Evolutionary conservation across 37 sponge, comb jelly and placozoan species (phyloP).

Genomic region (Spongia lamella): DNA sequence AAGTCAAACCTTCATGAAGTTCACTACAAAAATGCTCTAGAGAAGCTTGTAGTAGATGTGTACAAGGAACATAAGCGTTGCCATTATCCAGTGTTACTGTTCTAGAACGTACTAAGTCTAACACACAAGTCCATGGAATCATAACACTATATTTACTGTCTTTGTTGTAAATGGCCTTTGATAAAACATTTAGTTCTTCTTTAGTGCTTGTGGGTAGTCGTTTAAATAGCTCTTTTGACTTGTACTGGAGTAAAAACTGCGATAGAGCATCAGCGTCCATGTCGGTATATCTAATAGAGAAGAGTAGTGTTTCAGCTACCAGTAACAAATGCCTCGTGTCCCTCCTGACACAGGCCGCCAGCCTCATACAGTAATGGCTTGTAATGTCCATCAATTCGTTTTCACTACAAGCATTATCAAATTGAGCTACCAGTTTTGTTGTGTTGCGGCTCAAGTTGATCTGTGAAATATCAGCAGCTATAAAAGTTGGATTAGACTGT

Average conservation of each 20-base stretch:
- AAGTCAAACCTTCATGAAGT: too few relatives aligned
- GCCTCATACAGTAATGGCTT: neutral
- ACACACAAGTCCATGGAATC: neutral
- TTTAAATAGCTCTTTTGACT: too few relatives aligned
- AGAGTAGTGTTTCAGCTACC: neutral
- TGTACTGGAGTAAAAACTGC: neutral
- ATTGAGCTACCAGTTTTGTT: too few relatives aligned
- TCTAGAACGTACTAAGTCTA: neutral
- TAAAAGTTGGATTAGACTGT: too few relatives aligned
- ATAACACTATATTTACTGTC: neutral
- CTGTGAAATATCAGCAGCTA: too few relatives aligned
- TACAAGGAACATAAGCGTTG: neutral
- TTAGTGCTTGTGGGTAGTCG: too few relatives aligned
- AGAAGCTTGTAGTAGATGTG: neutral
- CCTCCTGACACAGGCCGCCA: neutral
- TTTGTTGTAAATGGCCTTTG: neutral
- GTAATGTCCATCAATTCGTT: neutral
- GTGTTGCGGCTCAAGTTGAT: too few relatives aligned
- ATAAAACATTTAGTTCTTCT: neutral
- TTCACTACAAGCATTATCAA: too few relatives aligned
- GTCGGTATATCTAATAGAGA: neutral
- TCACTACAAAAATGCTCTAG: too few relatives aligned
- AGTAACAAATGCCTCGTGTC: neutral
- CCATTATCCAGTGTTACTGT: neutral
- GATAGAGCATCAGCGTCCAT: neutral